Conservation (phyloP, 2,797 vertebrate species). For the Tokudaia tokunoshimensis region DNA sequence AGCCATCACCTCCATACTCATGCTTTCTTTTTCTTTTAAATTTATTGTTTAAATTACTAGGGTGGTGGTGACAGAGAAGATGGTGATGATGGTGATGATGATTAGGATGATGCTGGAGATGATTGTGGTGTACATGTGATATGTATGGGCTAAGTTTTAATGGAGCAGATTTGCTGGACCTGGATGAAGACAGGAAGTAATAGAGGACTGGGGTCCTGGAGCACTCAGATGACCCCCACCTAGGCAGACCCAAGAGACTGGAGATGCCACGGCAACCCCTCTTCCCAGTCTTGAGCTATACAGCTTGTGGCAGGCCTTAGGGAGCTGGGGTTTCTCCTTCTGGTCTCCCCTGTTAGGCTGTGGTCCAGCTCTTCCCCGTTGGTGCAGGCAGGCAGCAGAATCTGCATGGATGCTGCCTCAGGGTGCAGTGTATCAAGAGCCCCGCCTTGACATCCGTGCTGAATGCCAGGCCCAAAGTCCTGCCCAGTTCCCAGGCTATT, state of each 20-base stretch:
- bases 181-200: background rate
- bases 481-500: background rate
- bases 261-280: background rate
- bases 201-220: background rate
- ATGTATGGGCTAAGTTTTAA: background rate
- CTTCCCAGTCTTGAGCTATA: background rate
- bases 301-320: background rate
- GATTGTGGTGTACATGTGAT: background rate
- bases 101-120: background rate
- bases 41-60: background rate
- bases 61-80: background rate
- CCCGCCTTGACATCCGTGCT: background rate
- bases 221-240: too few relatives aligned
- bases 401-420: background rate
- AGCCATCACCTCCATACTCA: background rate
- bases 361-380: background rate
- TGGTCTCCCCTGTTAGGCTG: background rate
- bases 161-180: background rate
- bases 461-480: background rate
- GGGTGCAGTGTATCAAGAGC: background rate
- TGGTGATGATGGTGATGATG: background rate
- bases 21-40: background rate
- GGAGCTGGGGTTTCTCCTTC: background rate
- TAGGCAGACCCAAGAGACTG: background rate
- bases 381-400: background rate